Evolutionary conservation across 2,888 invertebrate species (phyloP), one percentile per base, ranked within the genome.

Genomic region (Lycophotia porphyrea): DNA sequence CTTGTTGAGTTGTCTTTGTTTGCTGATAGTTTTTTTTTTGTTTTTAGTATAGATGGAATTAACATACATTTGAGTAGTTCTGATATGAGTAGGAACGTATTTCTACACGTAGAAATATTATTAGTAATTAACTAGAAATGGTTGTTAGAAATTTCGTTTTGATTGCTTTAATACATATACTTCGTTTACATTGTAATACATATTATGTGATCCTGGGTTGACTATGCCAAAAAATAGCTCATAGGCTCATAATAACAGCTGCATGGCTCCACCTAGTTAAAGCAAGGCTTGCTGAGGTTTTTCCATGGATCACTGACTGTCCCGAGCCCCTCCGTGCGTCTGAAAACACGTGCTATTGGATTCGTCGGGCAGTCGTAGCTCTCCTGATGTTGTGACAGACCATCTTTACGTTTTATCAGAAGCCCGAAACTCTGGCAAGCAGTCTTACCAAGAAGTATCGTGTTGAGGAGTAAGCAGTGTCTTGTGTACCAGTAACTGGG

Each of bases 1-100:
- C 80, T 84, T 87, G 71, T 70, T 63, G 61, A 27, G 4, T 49
- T 58, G 21, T 68, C 68, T 78, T 69, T 79, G 83, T 69, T 68
- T 44, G 58, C 7, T 21, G 13, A 11, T n/a, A 0, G 36, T 42
- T 42, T 78, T 79, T 42, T 42, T 78, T 79, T 79, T n/a, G n/a
- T n/a, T 52, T 1, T 52, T n/a, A 15, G 5, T 21, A 7, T n/a
- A 5, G 24, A 13, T 44, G 8, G 18, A 58, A 58, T 74, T 72
- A 42, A 5, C 34, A 13, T 31, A 58, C 4, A n/a, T n/a, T n/a
- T n/a, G n/a, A n/a, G n/a, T n/a, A n/a, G n/a, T n/a, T n/a, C n/a
- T 58, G 8, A 18, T 58, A 58, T 31, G 3, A 58, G 9, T 31
- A 31, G 18, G 9, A n/a, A n/a, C n/a, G n/a, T n/a, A n/a, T n/a